Conservation (phyloP, 2,113 vertebrate genomes). For the Sebastes schlegelii region DNA sequence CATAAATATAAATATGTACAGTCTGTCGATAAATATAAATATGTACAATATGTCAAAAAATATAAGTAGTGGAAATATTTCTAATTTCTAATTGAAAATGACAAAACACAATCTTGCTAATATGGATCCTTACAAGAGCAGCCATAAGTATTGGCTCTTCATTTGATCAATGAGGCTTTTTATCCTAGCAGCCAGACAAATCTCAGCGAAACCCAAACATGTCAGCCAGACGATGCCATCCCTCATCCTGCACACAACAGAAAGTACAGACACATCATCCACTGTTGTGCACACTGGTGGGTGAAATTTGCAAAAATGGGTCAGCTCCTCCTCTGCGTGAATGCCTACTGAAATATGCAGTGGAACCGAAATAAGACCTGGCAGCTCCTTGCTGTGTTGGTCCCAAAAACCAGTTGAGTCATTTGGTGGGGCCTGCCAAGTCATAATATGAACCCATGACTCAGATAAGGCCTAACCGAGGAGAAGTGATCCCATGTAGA, state of each 20-base stretch:
- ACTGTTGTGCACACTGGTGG: conserved; percentile 30
- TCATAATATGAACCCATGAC: conserved; percentile 70
- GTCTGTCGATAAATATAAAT: no score
- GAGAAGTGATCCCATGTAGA: conserved; percentile 58
- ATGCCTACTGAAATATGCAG: conserved; percentile 76
- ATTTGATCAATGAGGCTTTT: conserved; percentile 17
- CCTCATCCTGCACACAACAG: conserved; percentile 18
- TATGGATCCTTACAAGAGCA: not conserved
- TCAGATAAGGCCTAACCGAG: conserved; percentile 65
- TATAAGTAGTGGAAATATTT: no score
- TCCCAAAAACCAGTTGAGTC: conserved; percentile 70
- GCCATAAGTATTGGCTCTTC: not conserved
- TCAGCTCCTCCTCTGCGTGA: conserved; percentile 69
- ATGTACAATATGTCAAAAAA: no score
- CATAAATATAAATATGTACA: no score
- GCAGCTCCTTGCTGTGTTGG: conserved; percentile 64
- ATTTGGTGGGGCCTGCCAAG: conserved; percentile 66
- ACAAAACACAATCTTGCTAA: not conserved
- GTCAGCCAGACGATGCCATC: conserved; percentile 27
- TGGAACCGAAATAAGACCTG: conserved; percentile 72
- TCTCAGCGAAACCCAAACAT: conserved; percentile 19
- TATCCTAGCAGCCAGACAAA: not conserved
- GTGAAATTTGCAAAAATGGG: conserved; percentile 71
- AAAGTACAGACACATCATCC: conserved; percentile 8
- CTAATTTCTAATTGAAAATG: not conserved